Evolutionary conservation across 2,113 vertebrate species (phyloP).

Genomic region (Eulemur macaco): DNA sequence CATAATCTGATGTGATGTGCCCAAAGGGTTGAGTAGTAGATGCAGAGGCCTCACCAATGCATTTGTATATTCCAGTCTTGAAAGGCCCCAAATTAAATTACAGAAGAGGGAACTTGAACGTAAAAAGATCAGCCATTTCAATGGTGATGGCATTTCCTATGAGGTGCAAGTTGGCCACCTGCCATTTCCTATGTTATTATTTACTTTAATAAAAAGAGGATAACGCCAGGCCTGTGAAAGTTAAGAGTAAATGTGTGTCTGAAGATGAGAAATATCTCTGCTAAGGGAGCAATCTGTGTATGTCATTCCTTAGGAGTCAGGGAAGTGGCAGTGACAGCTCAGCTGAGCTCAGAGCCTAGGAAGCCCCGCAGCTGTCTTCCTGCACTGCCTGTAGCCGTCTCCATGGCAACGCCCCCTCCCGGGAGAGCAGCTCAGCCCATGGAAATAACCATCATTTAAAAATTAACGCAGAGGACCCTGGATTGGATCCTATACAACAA

Average conservation of each 20-base stretch:
- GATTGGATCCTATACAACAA: neutral
- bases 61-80: neutral
- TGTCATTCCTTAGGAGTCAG: neutral
- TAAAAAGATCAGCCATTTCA: neutral
- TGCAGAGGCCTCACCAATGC: neutral
- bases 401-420: constrained; percentile 27
- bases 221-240: neutral
- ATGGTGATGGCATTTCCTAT: neutral
- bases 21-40: neutral
- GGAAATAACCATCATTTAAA: constrained; percentile 23
- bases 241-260: neutral
- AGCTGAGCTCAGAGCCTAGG: neutral
- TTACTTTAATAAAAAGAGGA: neutral
- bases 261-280: constrained; percentile 5
- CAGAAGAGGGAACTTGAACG: neutral
- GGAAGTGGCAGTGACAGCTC: neutral
- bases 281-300: neutral
- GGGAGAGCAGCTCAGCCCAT: neutral
- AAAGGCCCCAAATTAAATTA: constrained; percentile 20
- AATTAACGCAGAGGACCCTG: neutral
- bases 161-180: neutral
- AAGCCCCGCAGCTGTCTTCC: neutral
- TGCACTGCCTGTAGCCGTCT: neutral
- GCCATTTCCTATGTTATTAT: constrained; percentile 7
- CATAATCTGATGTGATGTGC: neutral